Conservation (phyloP, 2,797 vertebrate genomes). For the Dipus sagitta region DNA sequence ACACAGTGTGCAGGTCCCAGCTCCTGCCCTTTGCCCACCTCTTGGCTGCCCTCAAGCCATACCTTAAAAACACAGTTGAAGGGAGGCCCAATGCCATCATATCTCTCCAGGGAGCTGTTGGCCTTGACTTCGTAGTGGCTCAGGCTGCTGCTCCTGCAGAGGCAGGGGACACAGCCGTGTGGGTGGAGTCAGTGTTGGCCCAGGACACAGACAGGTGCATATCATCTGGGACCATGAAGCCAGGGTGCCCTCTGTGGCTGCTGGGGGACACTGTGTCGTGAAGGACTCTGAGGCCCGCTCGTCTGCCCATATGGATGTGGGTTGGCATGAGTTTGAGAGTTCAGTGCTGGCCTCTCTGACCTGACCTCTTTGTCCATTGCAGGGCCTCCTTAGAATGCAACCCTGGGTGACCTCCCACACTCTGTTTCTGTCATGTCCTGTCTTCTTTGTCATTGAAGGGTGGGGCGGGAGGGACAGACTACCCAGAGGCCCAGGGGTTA, state of each 20-base stretch:
- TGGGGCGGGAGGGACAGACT: too few relatives aligned
- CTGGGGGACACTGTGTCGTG: not conserved
- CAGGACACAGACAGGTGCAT: rapidly evolving
- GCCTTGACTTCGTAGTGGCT: slow-evolving; percentile 93
- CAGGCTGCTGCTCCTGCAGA: slow-evolving; percentile 91
- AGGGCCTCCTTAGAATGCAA: not conserved
- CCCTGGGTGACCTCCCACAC: not conserved
- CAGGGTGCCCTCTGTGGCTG: not conserved
- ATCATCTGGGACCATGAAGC: not conserved
- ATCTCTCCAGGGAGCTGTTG: slow-evolving; percentile 92
- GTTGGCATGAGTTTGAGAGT: not conserved
- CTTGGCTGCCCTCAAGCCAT: slow-evolving; percentile 47
- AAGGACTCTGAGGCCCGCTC: not conserved
- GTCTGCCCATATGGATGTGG: not conserved
- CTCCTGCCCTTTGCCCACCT: not conserved
- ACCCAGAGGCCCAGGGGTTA: not conserved
- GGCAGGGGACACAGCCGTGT: not conserved
- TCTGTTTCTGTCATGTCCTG: not conserved
- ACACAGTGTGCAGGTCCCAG: not conserved
- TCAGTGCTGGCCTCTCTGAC: too few relatives aligned
- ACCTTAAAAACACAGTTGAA: slow-evolving; percentile 96
- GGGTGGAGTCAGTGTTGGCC: not conserved
- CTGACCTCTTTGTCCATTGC: not conserved
- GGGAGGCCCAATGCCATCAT: slow-evolving; percentile 90
- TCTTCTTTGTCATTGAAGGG: not conserved